These are phyloP conservation scores for Leucozona laternaria DNA, from an alignment of 2,888 invertebrate genomes.

Conservation along the genomic window DNA sequence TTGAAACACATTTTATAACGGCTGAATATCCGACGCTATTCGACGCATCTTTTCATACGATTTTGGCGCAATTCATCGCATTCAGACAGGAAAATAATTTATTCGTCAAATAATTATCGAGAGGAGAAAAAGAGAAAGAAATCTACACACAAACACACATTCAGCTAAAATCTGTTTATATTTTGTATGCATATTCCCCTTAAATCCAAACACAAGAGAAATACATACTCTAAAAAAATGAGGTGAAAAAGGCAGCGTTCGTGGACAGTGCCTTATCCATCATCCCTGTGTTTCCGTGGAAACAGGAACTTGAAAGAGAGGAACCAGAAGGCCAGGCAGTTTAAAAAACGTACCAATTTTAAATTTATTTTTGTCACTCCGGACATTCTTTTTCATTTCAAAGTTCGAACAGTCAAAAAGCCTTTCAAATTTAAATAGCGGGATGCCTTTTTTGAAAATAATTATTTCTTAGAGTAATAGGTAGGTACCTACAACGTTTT, in stretches of 20 bases:
- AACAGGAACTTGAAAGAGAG: neutral
- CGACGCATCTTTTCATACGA: conserved; percentile 1
- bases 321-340: neutral
- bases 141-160: neutral
- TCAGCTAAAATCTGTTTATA: conserved; percentile 24
- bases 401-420: too few species aligned
- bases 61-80: conserved; percentile 14
- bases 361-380: too few species aligned
- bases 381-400: too few species aligned
- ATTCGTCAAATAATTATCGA: conserved; percentile 32
- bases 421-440: too few species aligned
- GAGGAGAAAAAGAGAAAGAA: conserved; percentile 11
- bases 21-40: conserved; percentile 54
- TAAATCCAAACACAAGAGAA: neutral
- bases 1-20: conserved; percentile 16
- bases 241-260: neutral
- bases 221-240: neutral
- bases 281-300: neutral
- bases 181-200: neutral
- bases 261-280: neutral
- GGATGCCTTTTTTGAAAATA: too few species aligned
- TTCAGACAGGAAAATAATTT: neutral
- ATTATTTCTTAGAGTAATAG: too few species aligned
- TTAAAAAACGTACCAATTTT: too few species aligned
- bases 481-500: too few species aligned